These are phyloP conservation scores for Omphaloscelis lunosa DNA, from an alignment of 2,888 invertebrate genomes.

Conservation along the genomic window DNA sequence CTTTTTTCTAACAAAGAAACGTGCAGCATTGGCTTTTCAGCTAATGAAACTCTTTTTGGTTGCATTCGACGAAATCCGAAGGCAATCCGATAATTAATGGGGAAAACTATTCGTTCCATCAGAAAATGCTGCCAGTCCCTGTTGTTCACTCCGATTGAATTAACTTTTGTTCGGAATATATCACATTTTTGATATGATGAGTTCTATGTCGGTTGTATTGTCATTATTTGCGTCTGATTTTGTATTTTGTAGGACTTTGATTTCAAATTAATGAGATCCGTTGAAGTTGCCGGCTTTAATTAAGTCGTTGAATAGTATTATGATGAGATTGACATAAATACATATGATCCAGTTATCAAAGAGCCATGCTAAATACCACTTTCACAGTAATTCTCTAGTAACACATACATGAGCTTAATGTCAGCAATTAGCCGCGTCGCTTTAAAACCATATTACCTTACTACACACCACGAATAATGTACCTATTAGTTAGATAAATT, in stretches of 20 bases:
- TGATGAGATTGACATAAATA: slow-evolving; percentile 23
- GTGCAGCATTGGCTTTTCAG: slow-evolving; percentile 77
- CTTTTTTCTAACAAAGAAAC: slow-evolving; percentile 77
- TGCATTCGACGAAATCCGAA: slow-evolving; percentile 70
- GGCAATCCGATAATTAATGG: slow-evolving; percentile 75
- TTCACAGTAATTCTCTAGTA: slow-evolving; percentile 51
- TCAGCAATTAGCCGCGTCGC: slow-evolving; percentile 61
- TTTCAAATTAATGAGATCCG: slow-evolving; percentile 17
- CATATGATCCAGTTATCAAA: background rate
- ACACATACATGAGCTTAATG: slow-evolving; percentile 51
- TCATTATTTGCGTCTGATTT: slow-evolving; percentile 30
- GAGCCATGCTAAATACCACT: slow-evolving; percentile 23
- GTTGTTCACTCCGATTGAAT: slow-evolving; percentile 48
- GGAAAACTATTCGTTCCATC: slow-evolving; percentile 60
- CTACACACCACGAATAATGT: slow-evolving; percentile 64
- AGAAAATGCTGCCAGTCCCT: slow-evolving; percentile 38
- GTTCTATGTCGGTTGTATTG: slow-evolving; percentile 8
- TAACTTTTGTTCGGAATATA: slow-evolving; percentile 32
- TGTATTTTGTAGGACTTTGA: slow-evolving; percentile 22
- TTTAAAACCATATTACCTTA: slow-evolving; percentile 68
- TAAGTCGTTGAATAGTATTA: slow-evolving; percentile 5
- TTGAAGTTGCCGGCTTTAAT: slow-evolving; percentile 20
- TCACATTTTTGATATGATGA: slow-evolving; percentile 43
- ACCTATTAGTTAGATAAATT: slow-evolving; percentile 67
- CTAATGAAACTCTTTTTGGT: slow-evolving; percentile 83